Conservation (phyloP, 2,888 invertebrate genomes). For the Aricia artaxerxes region DNA sequence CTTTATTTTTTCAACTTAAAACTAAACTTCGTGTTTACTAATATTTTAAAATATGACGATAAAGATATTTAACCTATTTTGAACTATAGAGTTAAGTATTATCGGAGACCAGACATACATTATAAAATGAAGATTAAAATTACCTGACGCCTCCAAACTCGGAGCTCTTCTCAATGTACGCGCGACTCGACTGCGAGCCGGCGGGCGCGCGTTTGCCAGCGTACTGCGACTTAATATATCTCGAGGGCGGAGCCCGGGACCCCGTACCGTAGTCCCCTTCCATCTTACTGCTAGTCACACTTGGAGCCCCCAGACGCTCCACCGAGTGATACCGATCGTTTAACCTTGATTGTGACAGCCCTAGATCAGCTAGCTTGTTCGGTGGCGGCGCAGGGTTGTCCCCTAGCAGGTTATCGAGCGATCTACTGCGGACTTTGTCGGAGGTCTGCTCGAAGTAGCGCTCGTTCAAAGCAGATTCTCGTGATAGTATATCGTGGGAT, state of each 20-base stretch:
- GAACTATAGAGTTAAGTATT: no score
- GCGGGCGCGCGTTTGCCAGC: constrained; percentile 89
- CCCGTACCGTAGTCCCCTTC: constrained; percentile 86
- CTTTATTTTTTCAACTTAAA: no score
- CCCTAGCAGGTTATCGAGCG: constrained; percentile 90
- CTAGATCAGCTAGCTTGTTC: constrained; percentile 85
- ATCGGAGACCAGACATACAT: no score
- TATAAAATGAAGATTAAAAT: constrained; percentile 28
- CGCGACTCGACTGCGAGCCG: constrained; percentile 92
- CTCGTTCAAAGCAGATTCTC: constrained; percentile 92
- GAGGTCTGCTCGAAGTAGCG: constrained; percentile 88
- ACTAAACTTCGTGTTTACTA: no score
- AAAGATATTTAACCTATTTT: no score
- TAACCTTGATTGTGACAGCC: constrained; percentile 90
- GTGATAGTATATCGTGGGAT: constrained; percentile 88
- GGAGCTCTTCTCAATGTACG: constrained; percentile 90
- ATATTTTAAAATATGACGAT: no score
- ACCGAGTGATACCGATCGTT: constrained; percentile 95
- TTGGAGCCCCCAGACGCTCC: constrained; percentile 85
- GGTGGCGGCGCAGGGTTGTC: constrained; percentile 82
- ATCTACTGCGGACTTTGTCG: constrained; percentile 89
- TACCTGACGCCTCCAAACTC: constrained; percentile 84
- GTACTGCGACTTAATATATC: constrained; percentile 92
- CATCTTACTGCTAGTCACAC: constrained; percentile 78
- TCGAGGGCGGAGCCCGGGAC: constrained; percentile 79